Conservation (phyloP, 2,113 vertebrate species). For the Porphyrio hochstetteri region DNA sequence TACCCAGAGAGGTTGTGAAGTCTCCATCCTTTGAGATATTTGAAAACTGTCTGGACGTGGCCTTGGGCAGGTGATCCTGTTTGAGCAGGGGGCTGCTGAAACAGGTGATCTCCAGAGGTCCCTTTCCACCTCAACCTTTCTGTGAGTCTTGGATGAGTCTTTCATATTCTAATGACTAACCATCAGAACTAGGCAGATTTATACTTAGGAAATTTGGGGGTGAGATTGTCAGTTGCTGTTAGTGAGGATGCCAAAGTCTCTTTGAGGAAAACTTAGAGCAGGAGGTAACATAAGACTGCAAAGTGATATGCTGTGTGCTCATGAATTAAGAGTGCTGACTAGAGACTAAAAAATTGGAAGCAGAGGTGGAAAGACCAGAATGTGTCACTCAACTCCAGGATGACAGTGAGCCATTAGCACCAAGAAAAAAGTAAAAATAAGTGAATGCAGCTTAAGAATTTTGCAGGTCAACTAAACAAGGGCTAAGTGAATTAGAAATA, state of each 20-base stretch:
- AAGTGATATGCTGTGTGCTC: not conserved
- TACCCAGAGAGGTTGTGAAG: not conserved
- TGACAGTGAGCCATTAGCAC: not conserved
- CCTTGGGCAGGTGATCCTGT: not conserved
- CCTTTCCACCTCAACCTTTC: not conserved
- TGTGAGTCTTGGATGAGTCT: not conserved
- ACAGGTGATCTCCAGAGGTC: not conserved
- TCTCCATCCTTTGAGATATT: not conserved
- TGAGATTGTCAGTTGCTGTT: not conserved
- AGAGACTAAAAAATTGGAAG: not conserved
- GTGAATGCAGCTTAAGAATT: not conserved
- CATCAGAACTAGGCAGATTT: not conserved
- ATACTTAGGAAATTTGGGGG: not conserved
- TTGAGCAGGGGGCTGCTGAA: not conserved
- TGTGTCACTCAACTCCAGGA: not conserved
- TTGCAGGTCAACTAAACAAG: not conserved
- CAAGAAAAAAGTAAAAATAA: not conserved
- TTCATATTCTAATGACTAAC: not conserved
- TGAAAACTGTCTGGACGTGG: not conserved
- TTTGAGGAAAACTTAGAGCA: not conserved
- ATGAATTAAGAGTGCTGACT: not conserved
- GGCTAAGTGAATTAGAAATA: not conserved
- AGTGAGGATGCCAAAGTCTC: not conserved
- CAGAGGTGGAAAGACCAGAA: not conserved
- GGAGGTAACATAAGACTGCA: not conserved